Percentiles rank a stretch among this genome's conserved stretches.
phyloP scores from a whole-genome alignment of 2,888 invertebrate species.

The Troilus luridus region DNA sequence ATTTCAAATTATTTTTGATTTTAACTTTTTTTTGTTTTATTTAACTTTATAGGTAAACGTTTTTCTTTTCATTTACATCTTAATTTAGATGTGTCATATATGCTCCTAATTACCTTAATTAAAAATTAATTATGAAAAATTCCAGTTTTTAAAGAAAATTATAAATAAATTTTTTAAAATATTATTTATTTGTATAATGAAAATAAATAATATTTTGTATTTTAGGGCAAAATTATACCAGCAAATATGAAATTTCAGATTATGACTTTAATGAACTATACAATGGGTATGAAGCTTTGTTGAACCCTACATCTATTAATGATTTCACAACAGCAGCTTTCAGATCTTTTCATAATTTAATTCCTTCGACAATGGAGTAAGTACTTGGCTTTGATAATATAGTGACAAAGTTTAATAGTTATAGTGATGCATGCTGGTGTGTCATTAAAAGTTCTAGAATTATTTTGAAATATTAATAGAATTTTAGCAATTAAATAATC shows the following conservation, averaged over 20 bases:
- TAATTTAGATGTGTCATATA: too few relatives aligned
- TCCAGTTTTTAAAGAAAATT: too few relatives aligned
- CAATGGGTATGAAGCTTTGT: conserved; percentile 75
- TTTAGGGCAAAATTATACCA: conserved; percentile 35
- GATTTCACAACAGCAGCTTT: conserved; percentile 81
- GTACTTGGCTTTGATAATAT: conserved; percentile 66
- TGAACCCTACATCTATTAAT: conserved; percentile 77
- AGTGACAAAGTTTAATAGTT: not conserved
- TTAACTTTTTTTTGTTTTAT: too few relatives aligned
- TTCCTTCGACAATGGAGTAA: conserved; percentile 78
- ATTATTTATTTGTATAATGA: not conserved
- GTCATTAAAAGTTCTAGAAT: not conserved
- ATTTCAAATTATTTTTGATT: too few relatives aligned
- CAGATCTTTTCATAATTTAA: conserved; percentile 80
- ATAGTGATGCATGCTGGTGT: not conserved
- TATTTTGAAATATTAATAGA: not conserved
- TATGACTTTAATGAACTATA: conserved; percentile 67
- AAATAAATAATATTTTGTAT: not conserved
- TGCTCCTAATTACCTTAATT: too few relatives aligned
- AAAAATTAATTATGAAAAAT: too few relatives aligned
- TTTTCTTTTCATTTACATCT: too few relatives aligned
- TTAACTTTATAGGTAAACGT: too few relatives aligned
- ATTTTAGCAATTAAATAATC: not conserved
- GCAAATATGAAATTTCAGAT: conserved; percentile 21
- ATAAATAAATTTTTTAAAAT: too few relatives aligned